Evolutionary conservation across 2,888 invertebrate species (phyloP), one percentile per base, ranked within the genome.

Genomic region (Meiosimyza platycephala): DNA sequence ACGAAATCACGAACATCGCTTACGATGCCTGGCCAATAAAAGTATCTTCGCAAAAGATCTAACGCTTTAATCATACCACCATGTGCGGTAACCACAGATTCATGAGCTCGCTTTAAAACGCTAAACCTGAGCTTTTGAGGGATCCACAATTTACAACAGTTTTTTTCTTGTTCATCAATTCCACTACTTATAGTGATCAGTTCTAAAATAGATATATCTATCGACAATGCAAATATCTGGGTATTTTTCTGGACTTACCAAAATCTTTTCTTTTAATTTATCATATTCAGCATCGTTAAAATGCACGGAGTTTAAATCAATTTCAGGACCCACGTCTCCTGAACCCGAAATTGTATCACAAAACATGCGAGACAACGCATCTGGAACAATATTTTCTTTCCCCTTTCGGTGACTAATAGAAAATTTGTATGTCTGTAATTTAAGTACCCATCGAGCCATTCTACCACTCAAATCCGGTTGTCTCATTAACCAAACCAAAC

Each of bases 401-500:
- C 63, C 63, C 47, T 63, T 63, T 22, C 63, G 16, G 15, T 63
- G 63, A 47, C 50, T 50, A 3, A 63, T 16, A 11, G 6, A 15
- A n/a, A 63, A 63, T 2, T 63, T 63, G 7, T 70, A 28, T 15
- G 18, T 18, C 40, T 48, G 63, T 15, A 63, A 6, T 60, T 22
- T 28, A 60, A 15, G 33, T 0, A 48, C 55, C 75, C 72, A 74
- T 3, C 74, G 59, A 22, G 72, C 72, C 7, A 69, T 12, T 62
- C 74, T 51, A 9, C 74, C 73, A 15, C 52, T 59, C 9, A 72
- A 33, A 33, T 74, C 60, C 7, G n/a, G 52, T 28, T 69, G 70
- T 6, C 55, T 51, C 72, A 74, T 76, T 2, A 76, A 50, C 76
- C 76, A 76, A 22, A 74, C 63, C 1, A 76, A 28, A 15, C 74